Conservation (phyloP, 2,113 vertebrate species). For the Hippocampus mohnikei region DNA sequence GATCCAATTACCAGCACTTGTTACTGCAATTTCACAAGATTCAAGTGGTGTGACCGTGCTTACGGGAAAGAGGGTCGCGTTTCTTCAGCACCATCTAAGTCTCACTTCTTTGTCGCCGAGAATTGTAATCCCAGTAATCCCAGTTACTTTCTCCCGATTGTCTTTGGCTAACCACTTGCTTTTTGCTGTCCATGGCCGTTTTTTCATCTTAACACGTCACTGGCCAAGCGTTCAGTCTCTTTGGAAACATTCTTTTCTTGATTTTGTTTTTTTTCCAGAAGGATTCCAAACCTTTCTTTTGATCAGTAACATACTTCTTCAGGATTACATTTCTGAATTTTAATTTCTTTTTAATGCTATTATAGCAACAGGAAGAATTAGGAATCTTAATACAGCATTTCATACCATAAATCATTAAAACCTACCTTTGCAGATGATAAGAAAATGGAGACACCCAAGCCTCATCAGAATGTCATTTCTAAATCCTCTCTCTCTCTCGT, state of each 20-base stretch:
- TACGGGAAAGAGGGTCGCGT: constrained; percentile 20
- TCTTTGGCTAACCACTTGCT: constrained; percentile 20
- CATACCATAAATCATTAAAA: background rate
- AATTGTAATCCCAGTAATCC: too few species aligned
- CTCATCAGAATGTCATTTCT: too few species aligned
- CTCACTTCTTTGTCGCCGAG: constrained; percentile 37
- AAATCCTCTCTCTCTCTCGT: background rate
- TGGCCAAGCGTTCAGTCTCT: background rate
- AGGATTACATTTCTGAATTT: background rate
- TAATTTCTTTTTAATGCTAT: background rate
- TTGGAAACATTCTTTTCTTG: background rate
- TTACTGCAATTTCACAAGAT: constrained; percentile 19
- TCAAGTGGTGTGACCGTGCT: background rate
- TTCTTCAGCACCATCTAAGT: constrained; percentile 45
- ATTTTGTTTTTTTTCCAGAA: background rate
- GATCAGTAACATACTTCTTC: background rate
- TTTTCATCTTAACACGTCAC: background rate
- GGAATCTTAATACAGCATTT: too few species aligned
- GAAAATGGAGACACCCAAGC: background rate
- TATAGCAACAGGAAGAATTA: too few species aligned
- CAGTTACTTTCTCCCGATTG: constrained; percentile 55
- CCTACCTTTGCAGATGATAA: background rate
- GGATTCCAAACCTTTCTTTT: background rate
- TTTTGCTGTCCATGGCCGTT: constrained; percentile 1
- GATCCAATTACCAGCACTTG: constrained; percentile 15